Conservation (phyloP, 2,888 invertebrate genomes). For the Neoitamus cyanurus region DNA sequence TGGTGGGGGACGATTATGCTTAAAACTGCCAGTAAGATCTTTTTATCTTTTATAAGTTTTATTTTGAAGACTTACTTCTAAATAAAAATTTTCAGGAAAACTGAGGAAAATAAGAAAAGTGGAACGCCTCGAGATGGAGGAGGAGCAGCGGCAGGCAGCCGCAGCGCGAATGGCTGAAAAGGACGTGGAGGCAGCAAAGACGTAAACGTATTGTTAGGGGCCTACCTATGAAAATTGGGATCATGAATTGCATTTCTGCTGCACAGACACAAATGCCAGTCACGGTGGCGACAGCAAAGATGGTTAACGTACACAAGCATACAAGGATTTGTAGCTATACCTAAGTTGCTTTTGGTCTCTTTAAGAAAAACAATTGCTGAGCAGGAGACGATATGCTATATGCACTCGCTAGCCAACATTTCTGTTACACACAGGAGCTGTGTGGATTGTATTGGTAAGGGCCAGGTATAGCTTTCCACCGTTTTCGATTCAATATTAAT, state of each 20-base stretch:
- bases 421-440: too few species aligned
- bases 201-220: background rate
- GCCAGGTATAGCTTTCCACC: too few species aligned
- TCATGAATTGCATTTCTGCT: background rate
- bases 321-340: background rate
- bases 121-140: slow-evolving; percentile 67
- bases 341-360: background rate
- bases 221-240: background rate
- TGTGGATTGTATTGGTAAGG: too few species aligned
- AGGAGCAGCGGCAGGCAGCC: slow-evolving; percentile 64
- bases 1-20: slow-evolving; percentile 98
- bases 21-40: slow-evolving; percentile 82
- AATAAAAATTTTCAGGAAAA: slow-evolving; percentile 69
- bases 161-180: slow-evolving; percentile 55
- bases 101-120: slow-evolving; percentile 73
- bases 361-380: background rate
- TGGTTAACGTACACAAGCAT: background rate
- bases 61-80: background rate
- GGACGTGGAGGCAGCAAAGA: slow-evolving; percentile 8
- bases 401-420: too few species aligned
- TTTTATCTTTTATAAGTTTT: slow-evolving; percentile 61
- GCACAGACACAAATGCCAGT: background rate
- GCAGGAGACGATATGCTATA: background rate
- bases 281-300: background rate
- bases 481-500: too few species aligned